These are phyloP conservation scores for Phasianus colchicus DNA, from an alignment of 2,113 vertebrate species.

Conservation along the genomic window DNA sequence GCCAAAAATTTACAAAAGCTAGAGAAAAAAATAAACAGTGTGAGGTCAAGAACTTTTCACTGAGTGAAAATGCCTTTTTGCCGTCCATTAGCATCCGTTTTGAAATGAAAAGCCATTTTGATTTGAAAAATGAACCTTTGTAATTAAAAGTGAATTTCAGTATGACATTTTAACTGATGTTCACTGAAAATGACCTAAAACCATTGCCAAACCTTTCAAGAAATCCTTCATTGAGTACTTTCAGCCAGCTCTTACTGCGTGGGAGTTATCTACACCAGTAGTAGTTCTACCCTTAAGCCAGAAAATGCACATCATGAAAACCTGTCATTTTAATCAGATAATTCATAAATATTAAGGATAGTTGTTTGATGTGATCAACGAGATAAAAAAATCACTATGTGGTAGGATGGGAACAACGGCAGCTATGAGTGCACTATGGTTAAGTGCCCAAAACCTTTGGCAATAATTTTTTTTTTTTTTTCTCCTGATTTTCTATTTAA, in stretches of 20 bases:
- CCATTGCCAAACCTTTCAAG: constrained; percentile 2
- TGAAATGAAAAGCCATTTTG: not conserved
- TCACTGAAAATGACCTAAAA: not conserved
- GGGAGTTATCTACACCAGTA: not conserved
- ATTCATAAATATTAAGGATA: constrained; percentile 27
- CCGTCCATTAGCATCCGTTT: not conserved
- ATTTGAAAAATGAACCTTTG: constrained; percentile 13
- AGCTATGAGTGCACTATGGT: not conserved
- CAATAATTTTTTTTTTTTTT: not conserved
- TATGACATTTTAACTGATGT: not conserved
- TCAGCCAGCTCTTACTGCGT: not conserved
- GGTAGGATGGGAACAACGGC: not conserved
- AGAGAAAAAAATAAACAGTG: fast-evolving
- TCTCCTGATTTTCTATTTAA: not conserved
- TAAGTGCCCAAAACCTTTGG: not conserved
- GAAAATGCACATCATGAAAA: not conserved
- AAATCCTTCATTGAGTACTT: not conserved
- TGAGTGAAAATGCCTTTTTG: not conserved
- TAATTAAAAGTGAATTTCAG: constrained; percentile 26
- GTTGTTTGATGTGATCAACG: not conserved
- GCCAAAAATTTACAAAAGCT: not conserved
- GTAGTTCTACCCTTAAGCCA: constrained; percentile 28
- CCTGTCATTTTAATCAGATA: not conserved
- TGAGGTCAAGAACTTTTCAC: not conserved
- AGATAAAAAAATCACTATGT: not conserved